A percentile compares a stretch with the other conserved stretches of the same genome.
Conservation (phyloP, 2,888 invertebrate species). For the Mactromeris polynyma region DNA sequence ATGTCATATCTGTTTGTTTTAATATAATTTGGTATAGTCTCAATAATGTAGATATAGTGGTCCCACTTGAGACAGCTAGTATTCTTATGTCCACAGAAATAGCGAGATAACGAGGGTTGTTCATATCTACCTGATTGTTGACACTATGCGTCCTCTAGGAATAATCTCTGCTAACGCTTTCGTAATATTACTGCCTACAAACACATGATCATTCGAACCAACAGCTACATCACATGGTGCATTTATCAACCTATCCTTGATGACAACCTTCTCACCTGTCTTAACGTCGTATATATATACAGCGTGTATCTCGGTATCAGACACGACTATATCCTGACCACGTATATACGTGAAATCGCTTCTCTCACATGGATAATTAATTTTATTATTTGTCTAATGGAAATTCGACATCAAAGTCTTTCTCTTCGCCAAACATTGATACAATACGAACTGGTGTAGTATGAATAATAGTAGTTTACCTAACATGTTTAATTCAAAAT, state of each 20-base stretch:
- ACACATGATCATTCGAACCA: slow-evolving; percentile 17
- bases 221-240: slow-evolving; percentile 21
- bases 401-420: slow-evolving; percentile 20
- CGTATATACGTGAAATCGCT: slow-evolving; percentile 16
- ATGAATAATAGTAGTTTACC: neutral
- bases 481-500: neutral
- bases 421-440: slow-evolving; percentile 20
- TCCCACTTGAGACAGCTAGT: no score
- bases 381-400: slow-evolving; percentile 14
- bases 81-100: no score
- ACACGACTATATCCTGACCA: slow-evolving; percentile 9
- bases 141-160: no score
- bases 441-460: slow-evolving; percentile 21
- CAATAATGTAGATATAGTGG: no score
- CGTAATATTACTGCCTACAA: slow-evolving; percentile 35
- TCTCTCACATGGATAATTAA: neutral
- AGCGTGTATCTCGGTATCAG: neutral
- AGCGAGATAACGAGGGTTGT: no score
- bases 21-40: no score
- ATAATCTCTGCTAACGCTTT: no score
- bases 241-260: slow-evolving; percentile 5
- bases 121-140: no score
- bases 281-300: slow-evolving; percentile 30
- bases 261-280: neutral
- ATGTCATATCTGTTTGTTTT: no score